phyloP scores from a whole-genome alignment of 2,797 vertebrate species.

The Cetoscarus ocellatus region DNA sequence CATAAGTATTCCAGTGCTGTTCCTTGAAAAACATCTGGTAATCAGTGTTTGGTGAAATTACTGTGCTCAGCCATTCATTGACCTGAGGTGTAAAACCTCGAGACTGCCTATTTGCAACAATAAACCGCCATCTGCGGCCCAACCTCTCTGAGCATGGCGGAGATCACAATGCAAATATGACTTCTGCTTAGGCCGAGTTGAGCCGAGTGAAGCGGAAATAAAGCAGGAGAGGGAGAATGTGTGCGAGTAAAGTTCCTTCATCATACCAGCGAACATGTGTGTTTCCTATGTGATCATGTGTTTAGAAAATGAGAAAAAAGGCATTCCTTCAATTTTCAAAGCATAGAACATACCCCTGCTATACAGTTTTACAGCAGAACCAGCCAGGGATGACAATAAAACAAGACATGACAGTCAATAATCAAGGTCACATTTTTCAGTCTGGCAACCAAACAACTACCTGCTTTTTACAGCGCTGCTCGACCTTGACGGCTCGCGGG shows the following conservation, averaged over 20 bases:
- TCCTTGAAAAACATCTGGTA: slow-evolving; percentile 90
- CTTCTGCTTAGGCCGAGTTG: slow-evolving; percentile 69
- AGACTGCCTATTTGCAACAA: slow-evolving; percentile 89
- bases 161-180: slow-evolving; percentile 76
- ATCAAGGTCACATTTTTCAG: slow-evolving; percentile 85
- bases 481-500: slow-evolving; percentile 80
- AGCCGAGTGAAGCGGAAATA: slow-evolving; percentile 61
- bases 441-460: slow-evolving; percentile 82
- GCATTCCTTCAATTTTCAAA: slow-evolving; percentile 34
- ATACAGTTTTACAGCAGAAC: slow-evolving; percentile 63
- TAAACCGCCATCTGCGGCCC: slow-evolving; percentile 88
- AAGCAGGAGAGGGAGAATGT: slow-evolving; percentile 35
- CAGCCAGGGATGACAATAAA: slow-evolving; percentile 72
- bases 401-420: slow-evolving; percentile 81
- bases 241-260: slow-evolving; percentile 23
- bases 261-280: slow-evolving; percentile 26
- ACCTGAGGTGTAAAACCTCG: slow-evolving; percentile 88
- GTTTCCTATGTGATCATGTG: slow-evolving; percentile 31
- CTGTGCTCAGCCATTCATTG: slow-evolving; percentile 88
- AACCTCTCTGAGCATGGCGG: slow-evolving; percentile 77
- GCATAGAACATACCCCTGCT: slow-evolving; percentile 23
- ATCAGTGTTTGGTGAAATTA: slow-evolving; percentile 91
- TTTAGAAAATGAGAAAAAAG: slow-evolving; percentile 3
- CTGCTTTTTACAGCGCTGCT: slow-evolving; percentile 79
- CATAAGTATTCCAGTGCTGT: slow-evolving; percentile 87